Conservation (phyloP, 2,797 vertebrate species). For the Sebastes diaconus region DNA sequence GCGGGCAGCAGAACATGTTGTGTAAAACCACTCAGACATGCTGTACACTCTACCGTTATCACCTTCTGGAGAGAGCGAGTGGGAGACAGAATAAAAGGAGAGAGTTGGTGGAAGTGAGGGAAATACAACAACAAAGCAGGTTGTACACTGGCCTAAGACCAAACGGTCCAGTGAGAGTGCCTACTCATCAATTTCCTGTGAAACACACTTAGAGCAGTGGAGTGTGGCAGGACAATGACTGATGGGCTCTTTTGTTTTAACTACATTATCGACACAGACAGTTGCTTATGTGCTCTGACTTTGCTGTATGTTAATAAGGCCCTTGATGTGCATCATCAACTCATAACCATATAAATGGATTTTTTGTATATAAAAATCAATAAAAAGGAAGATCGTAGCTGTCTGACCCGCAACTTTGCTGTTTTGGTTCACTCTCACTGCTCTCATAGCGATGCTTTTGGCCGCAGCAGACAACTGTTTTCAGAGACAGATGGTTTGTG, state of each 20-base stretch:
- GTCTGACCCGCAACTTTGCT: not conserved
- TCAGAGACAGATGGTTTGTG: not conserved
- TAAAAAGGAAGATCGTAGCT: not conserved
- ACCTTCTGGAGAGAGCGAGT: constrained; percentile 20
- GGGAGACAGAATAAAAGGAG: constrained; percentile 25
- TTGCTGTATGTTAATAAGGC: not conserved
- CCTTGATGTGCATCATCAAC: not conserved
- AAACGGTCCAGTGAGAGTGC: constrained; percentile 33
- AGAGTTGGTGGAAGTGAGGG: not conserved
- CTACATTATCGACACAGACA: constrained; percentile 32
- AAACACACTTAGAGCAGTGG: constrained; percentile 24
- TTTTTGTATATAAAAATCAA: not conserved
- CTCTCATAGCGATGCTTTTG: not conserved
- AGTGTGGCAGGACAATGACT: constrained; percentile 30
- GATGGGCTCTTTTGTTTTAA: constrained; percentile 41
- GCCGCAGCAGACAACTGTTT: not conserved
- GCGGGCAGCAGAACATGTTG: constrained; percentile 34
- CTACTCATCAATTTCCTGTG: constrained; percentile 53
- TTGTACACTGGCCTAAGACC: constrained; percentile 45
- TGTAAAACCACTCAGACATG: constrained; percentile 36
- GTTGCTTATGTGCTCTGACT: constrained; percentile 2
- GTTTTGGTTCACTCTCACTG: not conserved
- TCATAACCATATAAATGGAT: not conserved
- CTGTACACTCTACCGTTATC: constrained; percentile 24
- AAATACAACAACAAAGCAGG: constrained; percentile 28